phyloP scores from a whole-genome alignment of 2,888 invertebrate genomes.

The Eumerus sabulonum region DNA sequence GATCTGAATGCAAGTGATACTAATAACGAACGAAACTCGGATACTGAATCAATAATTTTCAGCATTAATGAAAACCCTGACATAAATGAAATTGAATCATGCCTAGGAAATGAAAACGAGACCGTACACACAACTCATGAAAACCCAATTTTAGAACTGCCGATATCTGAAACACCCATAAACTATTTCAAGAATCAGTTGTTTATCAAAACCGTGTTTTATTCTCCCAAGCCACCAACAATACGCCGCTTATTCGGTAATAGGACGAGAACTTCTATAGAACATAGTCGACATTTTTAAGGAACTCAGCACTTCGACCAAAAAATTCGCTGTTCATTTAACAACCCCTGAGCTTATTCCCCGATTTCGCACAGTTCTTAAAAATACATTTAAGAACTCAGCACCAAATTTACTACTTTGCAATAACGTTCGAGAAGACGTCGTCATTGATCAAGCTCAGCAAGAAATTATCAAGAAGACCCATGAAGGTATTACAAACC shows the following conservation, averaged over 20 bases:
- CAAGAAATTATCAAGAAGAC: conserved; percentile 46
- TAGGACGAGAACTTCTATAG: conserved; percentile 13
- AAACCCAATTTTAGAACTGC: conserved; percentile 33
- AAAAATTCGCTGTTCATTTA: conserved; percentile 36
- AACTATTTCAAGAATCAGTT: conserved; percentile 64
- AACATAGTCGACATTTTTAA: conserved; percentile 43
- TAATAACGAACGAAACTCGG: conserved; percentile 6
- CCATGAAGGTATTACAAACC: conserved; percentile 53
- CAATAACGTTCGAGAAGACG: conserved; percentile 17
- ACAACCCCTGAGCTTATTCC: conserved; percentile 26
- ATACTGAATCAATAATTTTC: conserved; percentile 25
- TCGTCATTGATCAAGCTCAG: conserved; percentile 45
- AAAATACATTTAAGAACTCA: conserved; percentile 37
- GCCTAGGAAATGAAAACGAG: conserved; percentile 13
- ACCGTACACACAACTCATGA: conserved; percentile 58
- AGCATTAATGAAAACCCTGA: too few species aligned
- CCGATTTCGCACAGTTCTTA: conserved; percentile 7
- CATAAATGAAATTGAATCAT: conserved; percentile 20
- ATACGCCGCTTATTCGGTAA: conserved; percentile 20
- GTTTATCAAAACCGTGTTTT: conserved; percentile 13
- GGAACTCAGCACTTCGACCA: conserved; percentile 28
- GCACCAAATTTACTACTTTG: conserved; percentile 15
- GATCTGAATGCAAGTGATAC: conserved; percentile 27
- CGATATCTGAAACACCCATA: conserved; percentile 32
- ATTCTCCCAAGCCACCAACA: conserved; percentile 13